These are phyloP conservation scores for Nomada ferruginata DNA, from an alignment of 2,888 invertebrate genomes.

Conservation along the genomic window DNA sequence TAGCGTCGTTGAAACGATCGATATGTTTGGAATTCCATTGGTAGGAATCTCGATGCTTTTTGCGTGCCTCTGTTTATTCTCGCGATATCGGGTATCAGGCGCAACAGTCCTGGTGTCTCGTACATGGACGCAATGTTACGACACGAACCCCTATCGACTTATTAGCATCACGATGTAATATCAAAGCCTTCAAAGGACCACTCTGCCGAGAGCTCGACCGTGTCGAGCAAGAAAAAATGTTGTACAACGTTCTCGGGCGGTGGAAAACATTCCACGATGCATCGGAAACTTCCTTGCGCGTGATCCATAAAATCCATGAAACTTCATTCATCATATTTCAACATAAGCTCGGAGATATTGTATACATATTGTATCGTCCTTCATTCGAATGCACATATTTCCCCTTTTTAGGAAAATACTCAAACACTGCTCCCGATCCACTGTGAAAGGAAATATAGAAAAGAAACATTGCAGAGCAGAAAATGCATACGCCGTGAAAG, in stretches of 20 bases:
- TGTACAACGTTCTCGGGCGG: neutral
- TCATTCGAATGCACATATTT: too few relatives aligned
- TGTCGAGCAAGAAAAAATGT: neutral
- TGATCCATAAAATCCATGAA: too few relatives aligned
- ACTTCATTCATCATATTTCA: too few relatives aligned
- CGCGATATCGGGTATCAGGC: slow-evolving; percentile 46
- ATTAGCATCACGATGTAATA: slow-evolving; percentile 1
- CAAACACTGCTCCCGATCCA: too few relatives aligned
- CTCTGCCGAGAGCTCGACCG: neutral
- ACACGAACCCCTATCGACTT: slow-evolving; percentile 10
- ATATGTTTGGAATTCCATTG: slow-evolving; percentile 42
- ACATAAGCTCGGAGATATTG: too few relatives aligned
- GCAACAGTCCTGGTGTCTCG: slow-evolving; percentile 24
- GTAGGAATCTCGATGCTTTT: neutral
- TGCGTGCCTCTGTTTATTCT: slow-evolving; percentile 18
- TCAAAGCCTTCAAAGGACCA: neutral
- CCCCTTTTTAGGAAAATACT: too few relatives aligned
- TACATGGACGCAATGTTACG: slow-evolving; percentile 43
- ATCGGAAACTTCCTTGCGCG: neutral
- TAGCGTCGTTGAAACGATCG: neutral
- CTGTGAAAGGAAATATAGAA: too few relatives aligned
- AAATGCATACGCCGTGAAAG: neutral
- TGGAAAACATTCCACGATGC: neutral
- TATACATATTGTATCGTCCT: too few relatives aligned
- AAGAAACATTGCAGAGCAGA: too few relatives aligned